Conservation (phyloP, 2,888 invertebrate genomes). For the Podabrus alpinus region DNA sequence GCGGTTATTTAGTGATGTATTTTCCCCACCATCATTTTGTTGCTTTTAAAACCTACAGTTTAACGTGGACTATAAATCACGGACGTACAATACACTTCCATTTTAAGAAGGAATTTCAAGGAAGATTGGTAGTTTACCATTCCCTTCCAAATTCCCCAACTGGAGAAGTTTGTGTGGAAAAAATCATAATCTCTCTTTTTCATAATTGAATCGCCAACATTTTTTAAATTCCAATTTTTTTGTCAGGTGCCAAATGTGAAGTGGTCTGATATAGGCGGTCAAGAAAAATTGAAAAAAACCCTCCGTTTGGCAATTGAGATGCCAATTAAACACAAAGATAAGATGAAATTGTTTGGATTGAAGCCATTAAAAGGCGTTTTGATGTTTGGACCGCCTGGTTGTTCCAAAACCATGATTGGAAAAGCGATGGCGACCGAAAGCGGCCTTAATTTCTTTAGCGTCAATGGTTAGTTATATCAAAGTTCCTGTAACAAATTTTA, state of each 20-base stretch:
- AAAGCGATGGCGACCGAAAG: conserved; percentile 96
- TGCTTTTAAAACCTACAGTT: too few relatives aligned
- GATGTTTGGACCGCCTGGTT: conserved; percentile 97
- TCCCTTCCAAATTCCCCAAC: too few relatives aligned
- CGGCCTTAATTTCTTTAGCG: conserved; percentile 91
- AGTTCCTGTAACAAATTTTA: background rate
- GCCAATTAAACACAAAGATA: conserved; percentile 86
- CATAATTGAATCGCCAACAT: background rate
- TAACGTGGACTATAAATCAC: too few relatives aligned
- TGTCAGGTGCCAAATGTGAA: conserved; percentile 71
- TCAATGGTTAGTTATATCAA: conserved; percentile 68
- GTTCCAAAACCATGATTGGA: conserved; percentile 98
- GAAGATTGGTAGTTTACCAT: too few relatives aligned
- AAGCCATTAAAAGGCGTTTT: conserved; percentile 87
- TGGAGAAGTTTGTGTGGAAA: too few relatives aligned
- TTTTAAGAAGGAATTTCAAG: too few relatives aligned
- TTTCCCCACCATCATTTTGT: too few relatives aligned
- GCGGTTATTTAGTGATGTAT: too few relatives aligned
- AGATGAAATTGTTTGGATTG: conserved; percentile 79
- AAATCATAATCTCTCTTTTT: too few relatives aligned
- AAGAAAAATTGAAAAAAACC: conserved; percentile 81
- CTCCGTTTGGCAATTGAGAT: conserved; percentile 90
- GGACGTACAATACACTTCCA: too few relatives aligned
- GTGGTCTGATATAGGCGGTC: conserved; percentile 95
- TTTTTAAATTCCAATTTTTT: background rate